These are phyloP conservation scores for Sinocyclocheilus grahami DNA, from an alignment of 2,113 vertebrate genomes.

Conservation along the genomic window DNA sequence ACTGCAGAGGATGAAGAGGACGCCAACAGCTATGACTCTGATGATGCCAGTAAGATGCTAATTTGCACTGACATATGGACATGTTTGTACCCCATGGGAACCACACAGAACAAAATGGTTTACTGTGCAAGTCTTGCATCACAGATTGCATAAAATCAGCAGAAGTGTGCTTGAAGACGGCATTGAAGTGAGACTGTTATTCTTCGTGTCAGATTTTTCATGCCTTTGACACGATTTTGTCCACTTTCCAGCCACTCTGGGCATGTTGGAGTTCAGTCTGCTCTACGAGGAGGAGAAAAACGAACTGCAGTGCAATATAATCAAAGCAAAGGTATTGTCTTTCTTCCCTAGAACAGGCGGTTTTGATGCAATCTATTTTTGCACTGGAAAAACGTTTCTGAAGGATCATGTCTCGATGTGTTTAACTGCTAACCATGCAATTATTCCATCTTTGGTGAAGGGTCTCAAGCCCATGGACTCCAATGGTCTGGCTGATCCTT, in stretches of 20 bases:
- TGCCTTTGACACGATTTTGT: not conserved
- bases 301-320: constrained; percentile 82
- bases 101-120: constrained; percentile 36
- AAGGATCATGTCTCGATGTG: not conserved
- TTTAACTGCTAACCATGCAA: not conserved
- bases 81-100: constrained; percentile 38
- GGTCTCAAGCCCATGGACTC: constrained; percentile 89
- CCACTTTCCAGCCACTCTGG: constrained; percentile 76
- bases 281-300: constrained; percentile 81
- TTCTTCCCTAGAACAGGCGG: not conserved
- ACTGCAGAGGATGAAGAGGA: constrained; percentile 80
- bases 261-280: constrained; percentile 85
- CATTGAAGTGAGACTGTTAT: not conserved
- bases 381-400: not conserved
- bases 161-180: not conserved
- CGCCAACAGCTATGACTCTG: constrained; percentile 84
- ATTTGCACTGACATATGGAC: constrained; percentile 23
- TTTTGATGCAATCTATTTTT: constrained; percentile 29
- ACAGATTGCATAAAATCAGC: not conserved
- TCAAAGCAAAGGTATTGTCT: constrained; percentile 81
- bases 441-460: constrained; percentile 62
- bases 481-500: constrained; percentile 85
- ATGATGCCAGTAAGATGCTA: constrained; percentile 82
- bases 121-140: constrained; percentile 29
- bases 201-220: not conserved